Percentiles rank a stretch among this genome's conserved stretches.
These are phyloP conservation scores for Zoroaster sp. DNA, from an alignment of 53 echinoderm and acorn worm genomes.

Conservation along the genomic window DNA sequence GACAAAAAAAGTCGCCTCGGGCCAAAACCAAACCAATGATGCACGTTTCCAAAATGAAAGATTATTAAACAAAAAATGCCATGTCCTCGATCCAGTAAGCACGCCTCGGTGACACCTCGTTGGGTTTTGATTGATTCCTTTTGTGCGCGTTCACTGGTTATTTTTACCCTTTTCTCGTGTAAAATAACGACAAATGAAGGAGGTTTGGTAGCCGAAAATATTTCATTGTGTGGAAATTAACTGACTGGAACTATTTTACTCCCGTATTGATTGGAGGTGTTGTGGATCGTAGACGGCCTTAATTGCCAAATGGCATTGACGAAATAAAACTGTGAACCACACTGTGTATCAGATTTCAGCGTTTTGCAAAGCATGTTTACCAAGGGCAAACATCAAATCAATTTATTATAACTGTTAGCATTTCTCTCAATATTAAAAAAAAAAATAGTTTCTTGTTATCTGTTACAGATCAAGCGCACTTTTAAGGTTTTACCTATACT, in stretches of 20 bases:
- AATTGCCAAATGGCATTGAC: not conserved
- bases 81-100: not conserved
- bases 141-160: slow-evolving; percentile 30
- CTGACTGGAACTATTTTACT: not conserved
- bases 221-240: not conserved
- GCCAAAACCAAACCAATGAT: not conserved
- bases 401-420: too few relatives aligned
- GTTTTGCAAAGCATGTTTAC: too few relatives aligned
- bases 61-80: not conserved
- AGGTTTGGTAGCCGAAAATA: not conserved
- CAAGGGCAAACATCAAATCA: too few relatives aligned
- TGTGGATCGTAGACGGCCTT: not conserved
- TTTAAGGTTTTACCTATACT: too few relatives aligned
- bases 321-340: not conserved
- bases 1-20: not conserved
- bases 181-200: not conserved
- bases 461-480: too few relatives aligned
- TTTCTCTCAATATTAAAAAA: too few relatives aligned
- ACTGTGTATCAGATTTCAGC: too few relatives aligned
- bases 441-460: too few relatives aligned
- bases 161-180: not conserved
- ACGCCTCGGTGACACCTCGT: not conserved
- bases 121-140: not conserved
- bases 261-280: not conserved
- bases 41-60: not conserved